A percentile compares a stretch with the other conserved stretches of the same genome.
Conservation (phyloP, 2,797 vertebrate species). For the Momotus momota region DNA sequence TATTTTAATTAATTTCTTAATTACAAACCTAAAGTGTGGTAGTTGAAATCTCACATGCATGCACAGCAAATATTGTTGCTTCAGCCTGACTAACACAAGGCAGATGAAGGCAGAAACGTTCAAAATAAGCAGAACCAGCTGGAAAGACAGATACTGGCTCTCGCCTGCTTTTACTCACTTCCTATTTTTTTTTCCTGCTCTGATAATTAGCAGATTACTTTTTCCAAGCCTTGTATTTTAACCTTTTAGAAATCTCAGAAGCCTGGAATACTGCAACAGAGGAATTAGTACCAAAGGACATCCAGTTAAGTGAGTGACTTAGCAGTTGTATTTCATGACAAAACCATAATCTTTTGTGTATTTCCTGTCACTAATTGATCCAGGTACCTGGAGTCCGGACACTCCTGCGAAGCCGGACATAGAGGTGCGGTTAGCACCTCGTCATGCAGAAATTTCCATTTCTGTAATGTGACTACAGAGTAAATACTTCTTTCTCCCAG, state of each 20-base stretch:
- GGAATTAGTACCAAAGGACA: not conserved
- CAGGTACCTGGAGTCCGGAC: not conserved
- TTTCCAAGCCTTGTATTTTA: conserved; percentile 34
- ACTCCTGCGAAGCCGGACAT: not conserved
- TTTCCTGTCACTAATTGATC: not conserved
- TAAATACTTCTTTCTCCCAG: not conserved
- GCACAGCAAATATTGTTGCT: conserved; percentile 51
- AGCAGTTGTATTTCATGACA: not conserved
- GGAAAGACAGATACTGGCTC: conserved; percentile 48
- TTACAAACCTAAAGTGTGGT: conserved; percentile 56
- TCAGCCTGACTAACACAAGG: conserved; percentile 18
- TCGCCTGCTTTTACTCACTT: conserved; percentile 32
- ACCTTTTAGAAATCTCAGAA: not conserved
- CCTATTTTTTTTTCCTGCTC: conserved; percentile 20
- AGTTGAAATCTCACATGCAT: conserved; percentile 62
- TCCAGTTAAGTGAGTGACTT: not conserved
- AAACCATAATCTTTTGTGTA: not conserved
- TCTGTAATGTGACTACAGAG: not conserved
- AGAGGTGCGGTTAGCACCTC: not conserved
- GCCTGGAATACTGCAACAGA: not conserved
- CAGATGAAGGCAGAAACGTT: conserved; percentile 25
- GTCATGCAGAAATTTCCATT: conserved; percentile 1
- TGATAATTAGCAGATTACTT: conserved; percentile 61
- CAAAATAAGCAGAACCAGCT: conserved; percentile 58
- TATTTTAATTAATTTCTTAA: conserved; percentile 80